Evolutionary conservation across 1,140 invertebrate genomes (phyloP).

Genomic region (Acromyrmex charruanus): DNA sequence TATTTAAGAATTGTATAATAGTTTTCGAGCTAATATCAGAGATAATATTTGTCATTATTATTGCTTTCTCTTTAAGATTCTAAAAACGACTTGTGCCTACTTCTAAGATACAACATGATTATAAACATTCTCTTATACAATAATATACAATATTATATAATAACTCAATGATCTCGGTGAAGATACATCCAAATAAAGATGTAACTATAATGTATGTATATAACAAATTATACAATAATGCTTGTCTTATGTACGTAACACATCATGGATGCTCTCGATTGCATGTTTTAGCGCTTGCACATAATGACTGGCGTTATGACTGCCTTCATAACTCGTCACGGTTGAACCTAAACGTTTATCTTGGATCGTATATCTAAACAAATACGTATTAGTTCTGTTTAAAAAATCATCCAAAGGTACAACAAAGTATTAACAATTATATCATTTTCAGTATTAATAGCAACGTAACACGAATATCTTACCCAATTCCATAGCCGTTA

Average conservation of each 20-base stretch:
- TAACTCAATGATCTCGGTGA: slow-evolving; percentile 19
- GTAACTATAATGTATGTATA: background rate
- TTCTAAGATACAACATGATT: slow-evolving; percentile 36
- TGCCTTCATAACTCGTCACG: slow-evolving; percentile 92
- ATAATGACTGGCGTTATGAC: slow-evolving; percentile 91
- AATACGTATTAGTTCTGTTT: slow-evolving; percentile 20
- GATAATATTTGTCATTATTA: background rate
- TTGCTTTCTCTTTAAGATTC: background rate
- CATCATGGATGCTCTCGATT: slow-evolving; percentile 88
- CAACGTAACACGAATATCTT: slow-evolving; percentile 79
- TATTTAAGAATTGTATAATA: slow-evolving; percentile 39
- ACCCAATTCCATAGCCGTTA: slow-evolving; percentile 97
- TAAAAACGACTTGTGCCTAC: background rate
- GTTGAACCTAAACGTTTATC: slow-evolving; percentile 92
- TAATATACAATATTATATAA: slow-evolving; percentile 54
- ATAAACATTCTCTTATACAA: slow-evolving; percentile 41
- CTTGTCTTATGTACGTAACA: slow-evolving; percentile 75
- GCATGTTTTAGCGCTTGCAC: slow-evolving; percentile 90
- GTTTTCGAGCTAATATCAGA: slow-evolving; percentile 21
- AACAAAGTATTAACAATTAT: background rate
- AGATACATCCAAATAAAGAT: slow-evolving; percentile 27
- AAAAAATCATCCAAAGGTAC: slow-evolving; percentile 12
- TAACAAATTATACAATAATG: background rate
- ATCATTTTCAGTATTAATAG: slow-evolving; percentile 31
- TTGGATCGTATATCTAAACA: slow-evolving; percentile 90